Conservation (phyloP, 2,888 invertebrate genomes). For the Pinctada fucata region DNA sequence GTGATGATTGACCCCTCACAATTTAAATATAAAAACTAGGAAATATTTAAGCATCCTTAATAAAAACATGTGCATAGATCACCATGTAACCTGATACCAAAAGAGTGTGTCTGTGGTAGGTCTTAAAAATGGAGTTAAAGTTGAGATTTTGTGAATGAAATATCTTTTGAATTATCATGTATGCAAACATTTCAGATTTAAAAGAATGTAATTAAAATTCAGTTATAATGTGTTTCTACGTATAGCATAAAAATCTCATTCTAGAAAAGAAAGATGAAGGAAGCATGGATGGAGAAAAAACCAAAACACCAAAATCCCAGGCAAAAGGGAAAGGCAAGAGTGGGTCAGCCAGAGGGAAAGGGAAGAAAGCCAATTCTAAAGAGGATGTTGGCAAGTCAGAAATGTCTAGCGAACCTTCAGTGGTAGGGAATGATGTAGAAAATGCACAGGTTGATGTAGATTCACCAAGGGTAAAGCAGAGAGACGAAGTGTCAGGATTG, state of each 20-base stretch:
- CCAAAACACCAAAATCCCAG: neutral
- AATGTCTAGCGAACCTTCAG: neutral
- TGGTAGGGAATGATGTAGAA: neutral
- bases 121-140: too few species aligned
- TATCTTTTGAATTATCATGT: too few species aligned
- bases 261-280: neutral
- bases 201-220: too few species aligned
- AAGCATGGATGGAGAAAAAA: neutral
- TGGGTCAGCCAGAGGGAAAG: conserved; percentile 16
- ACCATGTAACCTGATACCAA: too few species aligned
- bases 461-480: too few species aligned
- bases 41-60: too few species aligned
- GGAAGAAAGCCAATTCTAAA: conserved; percentile 20
- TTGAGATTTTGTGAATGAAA: too few species aligned
- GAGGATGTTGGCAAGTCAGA: conserved; percentile 16
- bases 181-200: too few species aligned
- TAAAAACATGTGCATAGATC: too few species aligned
- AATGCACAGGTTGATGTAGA: neutral
- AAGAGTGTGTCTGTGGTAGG: too few species aligned
- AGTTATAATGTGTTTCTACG: neutral
- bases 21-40: too few species aligned
- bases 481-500: neutral
- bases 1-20: too few species aligned
- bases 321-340: neutral
- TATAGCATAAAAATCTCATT: neutral